These are phyloP conservation scores for Fragum whitleyi DNA, from an alignment of 2,888 invertebrate genomes.

Conservation along the genomic window DNA sequence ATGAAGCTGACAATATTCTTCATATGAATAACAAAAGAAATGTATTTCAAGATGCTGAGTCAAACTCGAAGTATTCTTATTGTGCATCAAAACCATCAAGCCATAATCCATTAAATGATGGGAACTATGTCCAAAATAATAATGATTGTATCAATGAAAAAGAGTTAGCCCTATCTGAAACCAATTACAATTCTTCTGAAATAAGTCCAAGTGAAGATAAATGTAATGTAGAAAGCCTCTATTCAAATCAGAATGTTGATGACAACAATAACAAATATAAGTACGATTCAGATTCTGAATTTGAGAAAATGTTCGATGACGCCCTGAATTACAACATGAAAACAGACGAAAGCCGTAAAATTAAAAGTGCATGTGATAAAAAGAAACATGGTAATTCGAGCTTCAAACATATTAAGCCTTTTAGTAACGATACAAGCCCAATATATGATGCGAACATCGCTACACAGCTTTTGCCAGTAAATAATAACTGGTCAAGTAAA, in stretches of 20 bases:
- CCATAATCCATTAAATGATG: too few relatives aligned
- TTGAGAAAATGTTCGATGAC: constrained; percentile 4
- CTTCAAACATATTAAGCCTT: too few relatives aligned
- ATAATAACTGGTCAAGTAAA: neutral
- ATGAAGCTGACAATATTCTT: neutral
- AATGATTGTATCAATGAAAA: neutral
- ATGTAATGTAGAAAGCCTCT: too few relatives aligned
- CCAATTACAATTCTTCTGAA: too few relatives aligned
- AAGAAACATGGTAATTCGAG: neutral
- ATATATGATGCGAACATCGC: too few relatives aligned
- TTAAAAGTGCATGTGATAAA: neutral
- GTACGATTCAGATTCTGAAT: constrained; percentile 15
- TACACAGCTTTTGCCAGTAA: too few relatives aligned
- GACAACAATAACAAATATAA: neutral
- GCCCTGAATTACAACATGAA: neutral
- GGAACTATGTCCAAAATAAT: neutral
- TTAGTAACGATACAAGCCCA: too few relatives aligned
- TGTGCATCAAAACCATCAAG: too few relatives aligned
- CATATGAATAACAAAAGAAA: neutral
- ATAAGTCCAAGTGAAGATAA: too few relatives aligned
- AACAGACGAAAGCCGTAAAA: neutral
- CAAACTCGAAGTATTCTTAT: neutral
- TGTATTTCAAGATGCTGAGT: neutral
- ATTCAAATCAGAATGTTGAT: neutral
- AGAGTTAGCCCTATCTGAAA: neutral